Base-by-base conservation (phyloP, 2,888 invertebrate species). In the Drosophila stalkeri region DNA sequence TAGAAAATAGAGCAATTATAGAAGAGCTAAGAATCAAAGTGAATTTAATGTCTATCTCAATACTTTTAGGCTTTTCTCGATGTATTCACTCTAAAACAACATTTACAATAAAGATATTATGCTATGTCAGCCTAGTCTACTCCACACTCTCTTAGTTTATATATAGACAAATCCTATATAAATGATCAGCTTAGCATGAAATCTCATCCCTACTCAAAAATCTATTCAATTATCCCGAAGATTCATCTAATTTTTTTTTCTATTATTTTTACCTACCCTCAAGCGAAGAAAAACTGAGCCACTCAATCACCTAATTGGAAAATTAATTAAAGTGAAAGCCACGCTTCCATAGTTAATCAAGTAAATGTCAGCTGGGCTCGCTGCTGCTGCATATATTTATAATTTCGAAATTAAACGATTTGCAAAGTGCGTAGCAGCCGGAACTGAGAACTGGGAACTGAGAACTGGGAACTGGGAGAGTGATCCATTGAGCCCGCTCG, bases 331-430 rank as follows among this genome's bases (percentile, higher is more conserved):
- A 64, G 62, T 89, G 71, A 85, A 56, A 87, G 85, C 80, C 49
- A 64, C 66, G 64, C 67, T 63, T 67, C 64, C 60, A 18, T 33
- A 75, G 74, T 72, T 86, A 83, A 89, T 86, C 82, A 82, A 65
- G 80, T 70, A 77, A 86, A 72, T 59, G 84, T 62, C 86, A 88
- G 84, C 81, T 78, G 89, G 54, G 49, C 49, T 31, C n/a, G 49
- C 64, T 49, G 23, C 43, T 41, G 4, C 27, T 55, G 35, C 27
- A 46, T 52, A 82, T 85, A 75, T 84, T 85, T 85, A 84, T 89
- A 87, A 85, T 89, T 84, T 87, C 14, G 64, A 87, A 89, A 89
- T 89, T 85, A 89, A 85, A 73, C 75, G 85, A 64, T 46, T 73
- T 64, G 61, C 80, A 76, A 79, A 75, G 66, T 85, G 86, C 68